These are phyloP conservation scores for Uloborus plumipes DNA, from an alignment of 2,888 invertebrate genomes.

Conservation along the genomic window DNA sequence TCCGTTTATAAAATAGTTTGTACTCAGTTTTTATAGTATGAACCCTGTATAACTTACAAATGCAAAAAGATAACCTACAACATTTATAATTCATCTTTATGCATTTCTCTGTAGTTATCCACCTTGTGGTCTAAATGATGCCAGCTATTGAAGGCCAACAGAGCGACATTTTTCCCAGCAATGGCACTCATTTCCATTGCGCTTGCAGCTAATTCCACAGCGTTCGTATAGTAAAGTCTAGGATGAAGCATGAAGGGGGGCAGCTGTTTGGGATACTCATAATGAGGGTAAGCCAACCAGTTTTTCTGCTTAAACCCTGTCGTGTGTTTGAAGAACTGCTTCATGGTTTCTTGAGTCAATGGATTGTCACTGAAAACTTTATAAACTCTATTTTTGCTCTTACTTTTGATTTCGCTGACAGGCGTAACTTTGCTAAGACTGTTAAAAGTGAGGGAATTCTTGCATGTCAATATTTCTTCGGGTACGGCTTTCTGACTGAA, in stretches of 20 bases:
- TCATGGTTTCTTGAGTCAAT: conserved; percentile 72
- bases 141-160: conserved; percentile 73
- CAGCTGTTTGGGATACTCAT: conserved; percentile 70
- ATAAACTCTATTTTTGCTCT: conserved; percentile 72
- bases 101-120: conserved; percentile 19
- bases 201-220: conserved; percentile 78
- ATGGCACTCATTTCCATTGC: conserved; percentile 80
- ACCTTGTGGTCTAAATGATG: conserved; percentile 36
- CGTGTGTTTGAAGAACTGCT: conserved; percentile 73
- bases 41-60: too few relatives aligned
- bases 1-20: too few relatives aligned
- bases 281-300: conserved; percentile 77
- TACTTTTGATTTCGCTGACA: conserved; percentile 17
- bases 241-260: conserved; percentile 74
- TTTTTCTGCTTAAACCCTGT: conserved; percentile 70
- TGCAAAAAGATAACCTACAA: too few relatives aligned
- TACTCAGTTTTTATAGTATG: too few relatives aligned
- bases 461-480: conserved; percentile 73
- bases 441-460: conserved; percentile 73
- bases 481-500: conserved; percentile 68
- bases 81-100: conserved; percentile 40
- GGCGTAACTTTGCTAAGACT: conserved; percentile 70
- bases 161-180: conserved; percentile 77
- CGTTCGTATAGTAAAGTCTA: conserved; percentile 76
- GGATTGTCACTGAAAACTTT: conserved; percentile 76